These are phyloP conservation scores for Epiblema foenella DNA, from an alignment of 2,888 invertebrate species.

Conservation along the genomic window DNA sequence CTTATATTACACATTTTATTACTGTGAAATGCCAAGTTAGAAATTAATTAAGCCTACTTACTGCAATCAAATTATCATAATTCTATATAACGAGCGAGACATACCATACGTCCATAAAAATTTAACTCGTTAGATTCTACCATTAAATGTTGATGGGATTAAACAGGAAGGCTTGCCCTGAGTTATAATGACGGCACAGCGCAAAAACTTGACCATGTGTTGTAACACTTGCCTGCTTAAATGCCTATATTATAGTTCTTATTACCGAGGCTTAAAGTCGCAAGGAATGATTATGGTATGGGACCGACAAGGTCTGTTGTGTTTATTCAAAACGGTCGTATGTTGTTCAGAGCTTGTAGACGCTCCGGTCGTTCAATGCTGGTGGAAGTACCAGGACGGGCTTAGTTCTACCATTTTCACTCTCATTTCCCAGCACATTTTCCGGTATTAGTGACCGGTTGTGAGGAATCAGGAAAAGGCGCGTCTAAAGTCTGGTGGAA, in stretches of 20 bases:
- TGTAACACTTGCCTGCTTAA: neutral
- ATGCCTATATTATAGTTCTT: conserved; percentile 8
- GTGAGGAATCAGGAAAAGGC: conserved; percentile 44
- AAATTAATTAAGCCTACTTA: neutral
- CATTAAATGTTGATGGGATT: conserved; percentile 25
- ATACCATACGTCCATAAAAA: neutral
- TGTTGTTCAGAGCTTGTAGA: neutral
- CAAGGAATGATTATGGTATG: neutral
- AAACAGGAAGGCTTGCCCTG: conserved; percentile 33
- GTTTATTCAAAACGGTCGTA: conserved; percentile 5
- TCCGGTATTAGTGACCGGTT: conserved; percentile 43
- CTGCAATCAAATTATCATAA: conserved; percentile 6
- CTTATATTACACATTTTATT: neutral
- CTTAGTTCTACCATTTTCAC: conserved; percentile 40
- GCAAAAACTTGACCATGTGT: conserved; percentile 31
- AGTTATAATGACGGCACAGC: conserved; percentile 34
- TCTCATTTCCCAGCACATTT: conserved; percentile 43
- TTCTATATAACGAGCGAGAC: neutral
- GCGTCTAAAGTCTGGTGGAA: conserved; percentile 41
- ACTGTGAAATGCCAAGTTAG: neutral
- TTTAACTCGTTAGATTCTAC: conserved; percentile 11
- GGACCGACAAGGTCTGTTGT: neutral
- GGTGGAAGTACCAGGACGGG: conserved; percentile 13
- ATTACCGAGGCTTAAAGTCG: conserved; percentile 15
- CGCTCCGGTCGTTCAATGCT: neutral